phyloP scores from a whole-genome alignment of 2,113 vertebrate species.

The Agapornis roseicollis region DNA sequence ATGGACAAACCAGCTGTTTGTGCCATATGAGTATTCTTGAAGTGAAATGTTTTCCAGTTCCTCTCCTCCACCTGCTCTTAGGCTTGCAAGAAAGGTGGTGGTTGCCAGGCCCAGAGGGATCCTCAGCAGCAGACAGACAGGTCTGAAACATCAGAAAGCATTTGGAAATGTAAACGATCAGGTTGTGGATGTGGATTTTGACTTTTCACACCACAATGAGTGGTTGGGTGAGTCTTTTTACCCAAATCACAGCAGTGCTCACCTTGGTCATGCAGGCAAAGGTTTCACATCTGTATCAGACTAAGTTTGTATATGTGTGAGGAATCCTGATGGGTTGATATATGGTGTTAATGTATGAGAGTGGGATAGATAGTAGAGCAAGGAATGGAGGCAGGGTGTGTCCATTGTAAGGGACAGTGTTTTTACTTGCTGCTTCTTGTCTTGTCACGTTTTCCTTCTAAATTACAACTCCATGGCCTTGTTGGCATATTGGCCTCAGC shows the following conservation, averaged over 20 bases:
- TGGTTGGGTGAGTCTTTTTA: background rate
- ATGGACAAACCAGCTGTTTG: background rate
- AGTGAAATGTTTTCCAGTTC: background rate
- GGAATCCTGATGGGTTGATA: background rate
- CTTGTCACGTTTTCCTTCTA: background rate
- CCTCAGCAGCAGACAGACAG: background rate
- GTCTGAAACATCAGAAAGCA: background rate
- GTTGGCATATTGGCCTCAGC: background rate
- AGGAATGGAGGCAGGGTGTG: background rate
- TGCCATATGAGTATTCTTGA: background rate
- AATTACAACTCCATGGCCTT: background rate
- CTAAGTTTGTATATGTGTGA: background rate
- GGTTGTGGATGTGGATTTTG: background rate
- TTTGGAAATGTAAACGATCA: background rate
- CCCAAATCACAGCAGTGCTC: background rate
- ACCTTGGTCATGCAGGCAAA: background rate
- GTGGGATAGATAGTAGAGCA: background rate
- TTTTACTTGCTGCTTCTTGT: background rate
- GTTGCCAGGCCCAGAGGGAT: background rate
- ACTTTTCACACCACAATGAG: background rate
- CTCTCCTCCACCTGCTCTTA: background rate
- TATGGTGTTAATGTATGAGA: background rate
- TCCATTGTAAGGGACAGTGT: background rate
- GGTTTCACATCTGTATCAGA: background rate
- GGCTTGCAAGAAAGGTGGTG: background rate